Percentiles rank a stretch among this genome's conserved stretches.
Evolutionary conservation across 2,797 vertebrate genomes (phyloP).

Genomic region (Ciconia nigra): DNA sequence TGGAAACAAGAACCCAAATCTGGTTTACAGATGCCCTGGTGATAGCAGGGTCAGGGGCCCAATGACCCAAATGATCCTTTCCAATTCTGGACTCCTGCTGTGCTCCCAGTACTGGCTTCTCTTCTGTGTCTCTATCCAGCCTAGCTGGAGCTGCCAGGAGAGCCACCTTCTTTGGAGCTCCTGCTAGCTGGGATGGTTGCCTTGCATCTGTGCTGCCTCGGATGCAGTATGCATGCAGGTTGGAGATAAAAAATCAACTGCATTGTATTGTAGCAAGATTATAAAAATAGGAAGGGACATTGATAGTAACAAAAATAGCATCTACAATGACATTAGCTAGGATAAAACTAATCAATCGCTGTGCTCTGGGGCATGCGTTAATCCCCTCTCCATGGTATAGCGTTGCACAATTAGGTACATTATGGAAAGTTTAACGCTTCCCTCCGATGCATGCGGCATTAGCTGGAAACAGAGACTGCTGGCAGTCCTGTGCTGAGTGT

Average conservation of each 20-base stretch:
- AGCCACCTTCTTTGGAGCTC: not conserved
- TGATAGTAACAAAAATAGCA: constrained; percentile 44
- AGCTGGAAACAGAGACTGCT: constrained; percentile 4
- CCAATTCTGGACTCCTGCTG: not conserved
- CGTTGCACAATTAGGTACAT: constrained; percentile 49
- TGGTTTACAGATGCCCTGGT: not conserved
- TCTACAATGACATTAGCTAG: constrained; percentile 49
- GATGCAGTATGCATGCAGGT: not conserved
- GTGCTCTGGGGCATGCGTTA: constrained; percentile 16
- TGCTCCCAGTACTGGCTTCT: not conserved
- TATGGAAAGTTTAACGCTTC: constrained; percentile 37
- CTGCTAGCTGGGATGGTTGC: not conserved
- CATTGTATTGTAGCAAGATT: constrained; percentile 7
- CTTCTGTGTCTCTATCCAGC: not conserved
- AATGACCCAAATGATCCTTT: not conserved
- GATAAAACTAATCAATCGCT: constrained; percentile 60
- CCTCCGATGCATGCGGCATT: not conserved
- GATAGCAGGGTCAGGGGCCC: not conserved
- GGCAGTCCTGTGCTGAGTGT: not conserved
- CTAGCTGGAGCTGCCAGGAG: not conserved
- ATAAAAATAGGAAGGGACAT: constrained; percentile 38
- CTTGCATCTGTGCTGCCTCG: not conserved
- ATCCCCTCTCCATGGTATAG: constrained; percentile 27
- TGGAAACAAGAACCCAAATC: not conserved
- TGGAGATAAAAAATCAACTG: not conserved